Evolutionary conservation across 2,888 invertebrate species (phyloP).

Genomic region (Didymodactylos carnosus): DNA sequence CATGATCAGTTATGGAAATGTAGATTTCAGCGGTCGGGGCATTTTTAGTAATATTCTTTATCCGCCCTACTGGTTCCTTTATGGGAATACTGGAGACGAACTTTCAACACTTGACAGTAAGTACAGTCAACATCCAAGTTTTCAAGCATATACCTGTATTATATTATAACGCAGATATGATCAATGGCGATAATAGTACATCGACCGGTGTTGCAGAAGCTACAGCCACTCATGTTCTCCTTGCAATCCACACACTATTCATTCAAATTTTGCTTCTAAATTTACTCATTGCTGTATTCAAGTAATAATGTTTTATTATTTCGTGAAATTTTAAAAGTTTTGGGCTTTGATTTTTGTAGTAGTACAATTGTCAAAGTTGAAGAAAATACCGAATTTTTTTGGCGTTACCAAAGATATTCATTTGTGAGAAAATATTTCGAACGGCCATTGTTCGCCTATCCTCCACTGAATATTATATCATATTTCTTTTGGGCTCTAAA

Average conservation of each 20-base stretch:
- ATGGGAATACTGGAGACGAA: too few species aligned
- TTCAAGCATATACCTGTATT: too few species aligned
- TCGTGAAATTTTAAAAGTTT: background rate
- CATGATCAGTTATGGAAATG: background rate
- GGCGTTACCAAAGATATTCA: background rate
- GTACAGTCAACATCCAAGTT: background rate
- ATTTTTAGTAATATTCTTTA: background rate
- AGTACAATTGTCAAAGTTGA: background rate
- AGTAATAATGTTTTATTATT: background rate
- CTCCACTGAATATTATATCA: background rate
- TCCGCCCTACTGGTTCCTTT: background rate
- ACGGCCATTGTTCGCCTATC: background rate
- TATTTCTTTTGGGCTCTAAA: background rate
- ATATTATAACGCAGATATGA: too few species aligned
- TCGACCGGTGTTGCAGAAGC: background rate
- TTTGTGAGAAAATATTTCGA: background rate
- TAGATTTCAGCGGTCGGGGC: background rate
- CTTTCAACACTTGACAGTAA: background rate
- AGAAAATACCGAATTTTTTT: background rate
- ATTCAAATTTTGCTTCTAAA: background rate
- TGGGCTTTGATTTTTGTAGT: background rate
- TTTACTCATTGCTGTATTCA: background rate
- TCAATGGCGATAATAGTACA: background rate
- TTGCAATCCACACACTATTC: background rate
- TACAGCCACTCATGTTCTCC: background rate